Conservation (phyloP, 2,113 vertebrate genomes). For the Labeo catla region DNA sequence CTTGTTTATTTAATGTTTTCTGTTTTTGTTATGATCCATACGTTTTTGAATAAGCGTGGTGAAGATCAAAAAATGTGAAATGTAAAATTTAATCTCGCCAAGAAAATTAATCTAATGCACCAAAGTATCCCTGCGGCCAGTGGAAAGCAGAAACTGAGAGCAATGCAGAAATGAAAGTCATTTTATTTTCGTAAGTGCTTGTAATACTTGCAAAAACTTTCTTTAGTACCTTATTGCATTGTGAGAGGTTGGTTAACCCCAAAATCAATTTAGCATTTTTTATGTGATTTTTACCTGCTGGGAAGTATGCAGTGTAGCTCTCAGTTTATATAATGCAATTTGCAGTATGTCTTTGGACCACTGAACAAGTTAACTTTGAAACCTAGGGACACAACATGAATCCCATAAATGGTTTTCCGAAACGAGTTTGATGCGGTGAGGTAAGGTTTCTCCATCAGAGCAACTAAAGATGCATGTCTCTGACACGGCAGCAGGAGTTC, state of each 20-base stretch:
- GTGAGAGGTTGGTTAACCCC: slow-evolving; percentile 34
- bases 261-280: slow-evolving; percentile 37
- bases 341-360: slow-evolving; percentile 24
- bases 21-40: slow-evolving; percentile 14
- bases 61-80: slow-evolving; percentile 22
- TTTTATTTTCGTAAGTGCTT: slow-evolving; percentile 10
- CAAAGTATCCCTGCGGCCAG: background rate
- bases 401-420: slow-evolving; percentile 20
- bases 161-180: slow-evolving; percentile 23
- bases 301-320: slow-evolving; percentile 18
- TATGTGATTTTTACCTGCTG: slow-evolving; percentile 21
- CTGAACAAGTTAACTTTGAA: slow-evolving; percentile 37
- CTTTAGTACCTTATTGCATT: slow-evolving; percentile 18
- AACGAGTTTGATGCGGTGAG: slow-evolving; percentile 8
- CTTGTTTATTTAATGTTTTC: slow-evolving; percentile 5
- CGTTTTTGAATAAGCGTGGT: background rate
- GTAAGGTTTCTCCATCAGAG: slow-evolving; percentile 12
- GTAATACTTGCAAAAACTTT: slow-evolving; percentile 35
- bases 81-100: background rate
- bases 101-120: slow-evolving; percentile 22
- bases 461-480: background rate
- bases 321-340: slow-evolving; percentile 34
- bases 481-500: background rate
- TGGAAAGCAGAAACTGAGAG: slow-evolving; percentile 26
- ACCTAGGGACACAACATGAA: slow-evolving; percentile 29